Conservation (phyloP, 1,140 invertebrate genomes). For the Forficula auricularia region DNA sequence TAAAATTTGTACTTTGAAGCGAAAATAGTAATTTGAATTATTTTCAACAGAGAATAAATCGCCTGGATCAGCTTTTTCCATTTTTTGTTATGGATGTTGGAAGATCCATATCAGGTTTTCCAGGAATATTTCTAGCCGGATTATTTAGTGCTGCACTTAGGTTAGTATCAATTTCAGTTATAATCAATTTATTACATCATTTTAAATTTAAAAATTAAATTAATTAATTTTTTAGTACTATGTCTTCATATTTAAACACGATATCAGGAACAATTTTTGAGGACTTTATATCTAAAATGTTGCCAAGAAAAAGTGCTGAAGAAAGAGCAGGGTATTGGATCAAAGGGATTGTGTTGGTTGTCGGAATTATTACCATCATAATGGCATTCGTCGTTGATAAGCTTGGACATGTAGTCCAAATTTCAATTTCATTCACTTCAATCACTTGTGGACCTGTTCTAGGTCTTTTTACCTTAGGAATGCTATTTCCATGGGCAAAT, state of each 20-base stretch:
- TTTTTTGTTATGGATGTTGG: slow-evolving; percentile 59
- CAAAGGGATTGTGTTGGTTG: slow-evolving; percentile 44
- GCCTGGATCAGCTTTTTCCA: slow-evolving; percentile 44
- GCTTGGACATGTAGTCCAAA: slow-evolving; percentile 25
- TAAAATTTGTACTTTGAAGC: background rate
- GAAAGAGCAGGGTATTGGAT: slow-evolving; percentile 43
- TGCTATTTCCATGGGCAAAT: slow-evolving; percentile 44
- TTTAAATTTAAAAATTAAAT: background rate
- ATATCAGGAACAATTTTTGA: slow-evolving; percentile 66
- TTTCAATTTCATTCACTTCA: background rate
- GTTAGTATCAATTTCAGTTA: slow-evolving; percentile 22
- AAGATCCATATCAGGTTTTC: slow-evolving; percentile 41
- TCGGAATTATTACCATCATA: slow-evolving; percentile 39
- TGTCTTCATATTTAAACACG: slow-evolving; percentile 61
- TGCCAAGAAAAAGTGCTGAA: slow-evolving; percentile 39
- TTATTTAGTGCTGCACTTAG: slow-evolving; percentile 56
- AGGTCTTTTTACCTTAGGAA: slow-evolving; percentile 45
- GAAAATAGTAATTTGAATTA: slow-evolving; percentile 4
- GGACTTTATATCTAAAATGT: slow-evolving; percentile 49
- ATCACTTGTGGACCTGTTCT: slow-evolving; percentile 36
- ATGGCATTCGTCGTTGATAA: slow-evolving; percentile 51
- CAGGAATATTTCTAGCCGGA: slow-evolving; percentile 58
- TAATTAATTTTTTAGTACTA: slow-evolving; percentile 42
- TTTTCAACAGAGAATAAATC: slow-evolving; percentile 25
- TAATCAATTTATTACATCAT: background rate